These are phyloP conservation scores for Ormyrus rosae DNA, from an alignment of 2,888 invertebrate genomes.

Conservation along the genomic window DNA sequence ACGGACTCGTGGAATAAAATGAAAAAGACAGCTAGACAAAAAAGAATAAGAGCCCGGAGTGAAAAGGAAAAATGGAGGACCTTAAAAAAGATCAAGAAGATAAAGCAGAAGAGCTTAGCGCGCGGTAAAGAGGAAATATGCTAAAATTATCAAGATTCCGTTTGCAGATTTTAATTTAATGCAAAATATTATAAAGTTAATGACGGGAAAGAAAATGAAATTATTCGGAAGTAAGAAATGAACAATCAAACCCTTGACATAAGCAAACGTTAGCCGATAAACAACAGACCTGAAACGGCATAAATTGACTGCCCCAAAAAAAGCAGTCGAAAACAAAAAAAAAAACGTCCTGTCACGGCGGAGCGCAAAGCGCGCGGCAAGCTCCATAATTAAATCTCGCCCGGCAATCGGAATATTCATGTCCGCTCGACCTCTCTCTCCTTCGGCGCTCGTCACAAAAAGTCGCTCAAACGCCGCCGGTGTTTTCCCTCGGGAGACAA, in stretches of 20 bases:
- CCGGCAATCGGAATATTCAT: slow-evolving; percentile 37
- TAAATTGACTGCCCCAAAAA: too few species aligned
- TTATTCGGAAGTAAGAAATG: too few species aligned
- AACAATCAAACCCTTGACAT: too few species aligned
- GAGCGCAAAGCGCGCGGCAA: too few species aligned
- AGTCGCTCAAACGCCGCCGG: slow-evolving; percentile 3
- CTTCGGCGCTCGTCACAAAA: slow-evolving; percentile 16
- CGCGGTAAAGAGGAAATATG: neutral
- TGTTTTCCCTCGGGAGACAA: slow-evolving; percentile 3
- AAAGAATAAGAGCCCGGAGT: neutral
- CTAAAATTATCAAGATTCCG: too few species aligned
- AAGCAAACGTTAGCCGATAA: too few species aligned
- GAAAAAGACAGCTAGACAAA: neutral
- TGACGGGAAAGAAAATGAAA: too few species aligned
- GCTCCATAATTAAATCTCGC: slow-evolving; percentile 28
- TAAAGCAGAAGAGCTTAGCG: slow-evolving; percentile 10
- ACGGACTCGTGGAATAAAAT: slow-evolving; percentile 10
- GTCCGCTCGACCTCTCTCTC: slow-evolving; percentile 1
- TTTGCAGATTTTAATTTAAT: too few species aligned
- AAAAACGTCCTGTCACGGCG: too few species aligned
- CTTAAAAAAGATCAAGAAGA: neutral
- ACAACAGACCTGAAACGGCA: too few species aligned
- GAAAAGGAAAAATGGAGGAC: neutral
- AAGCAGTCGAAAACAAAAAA: too few species aligned
- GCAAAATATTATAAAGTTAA: too few species aligned